These are phyloP conservation scores for Gadopsis bispinosus DNA, from an alignment of 2,797 vertebrate species.

Conservation along the genomic window DNA sequence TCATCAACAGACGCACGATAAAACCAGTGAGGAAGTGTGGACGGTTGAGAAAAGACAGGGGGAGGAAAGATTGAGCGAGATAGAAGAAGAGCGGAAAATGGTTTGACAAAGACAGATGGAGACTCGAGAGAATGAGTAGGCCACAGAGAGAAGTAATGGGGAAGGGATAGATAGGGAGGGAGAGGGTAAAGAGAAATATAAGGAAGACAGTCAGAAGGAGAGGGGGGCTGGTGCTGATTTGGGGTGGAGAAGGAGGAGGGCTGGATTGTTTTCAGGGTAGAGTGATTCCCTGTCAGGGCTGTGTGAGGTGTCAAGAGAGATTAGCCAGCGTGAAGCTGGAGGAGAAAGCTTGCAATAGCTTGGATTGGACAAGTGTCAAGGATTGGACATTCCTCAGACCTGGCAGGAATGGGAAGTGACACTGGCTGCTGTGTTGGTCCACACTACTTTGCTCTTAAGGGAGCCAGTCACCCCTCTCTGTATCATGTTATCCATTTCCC, in stretches of 20 bases:
- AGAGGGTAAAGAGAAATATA: constrained; percentile 69
- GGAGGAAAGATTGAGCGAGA: constrained; percentile 69
- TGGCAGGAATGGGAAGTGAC: constrained; percentile 82
- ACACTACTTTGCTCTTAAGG: constrained; percentile 42
- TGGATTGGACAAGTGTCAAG: constrained; percentile 81
- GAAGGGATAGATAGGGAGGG: constrained; percentile 62
- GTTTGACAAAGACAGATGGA: constrained; percentile 82
- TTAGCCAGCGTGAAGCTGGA: constrained; percentile 74
- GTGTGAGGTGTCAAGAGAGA: constrained; percentile 80
- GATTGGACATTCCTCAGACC: constrained; percentile 74
- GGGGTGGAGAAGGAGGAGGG: constrained; percentile 54
- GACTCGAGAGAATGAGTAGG: constrained; percentile 70
- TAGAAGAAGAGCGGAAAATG: constrained; percentile 65
- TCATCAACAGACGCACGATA: constrained; percentile 71
- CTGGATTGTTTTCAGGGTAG: constrained; percentile 81
- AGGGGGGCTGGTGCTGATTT: constrained; percentile 59
- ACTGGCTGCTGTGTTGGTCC: constrained; percentile 53
- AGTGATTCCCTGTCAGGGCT: constrained; percentile 75
- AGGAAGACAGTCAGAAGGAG: constrained; percentile 66
- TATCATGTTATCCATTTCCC: constrained; percentile 55
- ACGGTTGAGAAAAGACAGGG: constrained; percentile 42
- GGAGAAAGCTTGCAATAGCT: constrained; percentile 71
- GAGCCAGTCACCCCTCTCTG: constrained; percentile 42
- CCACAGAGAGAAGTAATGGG: constrained; percentile 70
- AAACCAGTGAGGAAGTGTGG: constrained; percentile 54